Percentiles rank a stretch among this genome's conserved stretches.
Evolutionary conservation across 2,888 invertebrate genomes (phyloP).

Genomic region (Folsomia manolachei): DNA sequence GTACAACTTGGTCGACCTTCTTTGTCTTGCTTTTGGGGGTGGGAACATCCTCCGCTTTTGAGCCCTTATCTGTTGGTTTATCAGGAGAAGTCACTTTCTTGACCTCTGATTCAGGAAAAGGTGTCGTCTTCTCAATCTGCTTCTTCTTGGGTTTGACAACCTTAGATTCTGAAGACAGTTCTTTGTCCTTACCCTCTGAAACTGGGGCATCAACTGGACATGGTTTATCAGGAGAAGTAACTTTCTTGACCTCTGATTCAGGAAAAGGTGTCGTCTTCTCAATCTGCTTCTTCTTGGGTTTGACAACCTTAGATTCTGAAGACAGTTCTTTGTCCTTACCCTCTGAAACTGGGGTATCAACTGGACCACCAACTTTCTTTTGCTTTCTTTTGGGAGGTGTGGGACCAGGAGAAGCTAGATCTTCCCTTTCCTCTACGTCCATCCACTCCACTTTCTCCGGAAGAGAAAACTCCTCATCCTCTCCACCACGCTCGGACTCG

Average conservation of each 20-base stretch:
- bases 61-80: slow-evolving; percentile 27
- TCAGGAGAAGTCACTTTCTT: not conserved
- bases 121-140: not conserved
- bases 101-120: not conserved
- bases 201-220: no score
- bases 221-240: not conserved
- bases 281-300: not conserved
- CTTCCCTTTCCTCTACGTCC: slow-evolving; percentile 17
- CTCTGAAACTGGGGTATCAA: slow-evolving; percentile 16
- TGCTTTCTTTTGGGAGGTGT: slow-evolving; percentile 31
- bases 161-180: slow-evolving; percentile 23
- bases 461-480: slow-evolving; percentile 24
- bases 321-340: slow-evolving; percentile 20
- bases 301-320: not conserved
- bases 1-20: no score
- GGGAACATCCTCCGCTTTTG: not conserved
- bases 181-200: not conserved
- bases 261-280: not conserved
- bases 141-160: slow-evolving; percentile 20
- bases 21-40: not conserved
- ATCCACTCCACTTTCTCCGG: slow-evolving; percentile 21
- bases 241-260: not conserved
- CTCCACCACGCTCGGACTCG: slow-evolving; percentile 11
- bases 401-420: slow-evolving; percentile 19
- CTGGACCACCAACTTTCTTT: slow-evolving; percentile 18